Percentiles rank a stretch among this genome's conserved stretches.
Evolutionary conservation across 2,113 vertebrate species (phyloP).

Genomic region (Formicarius rufipectus): DNA sequence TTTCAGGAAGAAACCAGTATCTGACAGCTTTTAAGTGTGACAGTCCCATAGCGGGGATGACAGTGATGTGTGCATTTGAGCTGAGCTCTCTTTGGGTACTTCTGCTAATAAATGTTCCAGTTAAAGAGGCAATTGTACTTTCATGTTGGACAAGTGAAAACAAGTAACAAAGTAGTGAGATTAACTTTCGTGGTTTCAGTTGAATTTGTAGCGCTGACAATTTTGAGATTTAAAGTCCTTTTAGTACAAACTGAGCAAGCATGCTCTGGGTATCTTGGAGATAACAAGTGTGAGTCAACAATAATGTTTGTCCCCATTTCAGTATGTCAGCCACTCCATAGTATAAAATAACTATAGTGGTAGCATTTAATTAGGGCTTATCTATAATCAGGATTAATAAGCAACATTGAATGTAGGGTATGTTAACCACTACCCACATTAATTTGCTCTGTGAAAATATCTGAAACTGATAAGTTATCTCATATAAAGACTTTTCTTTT

Average conservation of each 20-base stretch:
- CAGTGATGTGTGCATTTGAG: rapidly evolving
- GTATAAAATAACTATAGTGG: background rate
- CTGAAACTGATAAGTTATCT: background rate
- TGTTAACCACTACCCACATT: background rate
- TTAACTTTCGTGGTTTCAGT: background rate
- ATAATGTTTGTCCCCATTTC: background rate
- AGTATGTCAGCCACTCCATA: background rate
- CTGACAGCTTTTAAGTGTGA: background rate
- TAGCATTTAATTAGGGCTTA: background rate
- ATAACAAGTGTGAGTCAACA: background rate
- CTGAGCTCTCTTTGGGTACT: background rate
- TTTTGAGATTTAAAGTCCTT: background rate
- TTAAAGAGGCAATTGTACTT: background rate
- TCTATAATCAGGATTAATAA: background rate
- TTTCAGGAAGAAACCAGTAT: background rate
- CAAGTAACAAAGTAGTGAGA: background rate
- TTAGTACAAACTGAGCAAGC: background rate
- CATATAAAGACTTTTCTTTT: background rate
- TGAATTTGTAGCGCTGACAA: background rate
- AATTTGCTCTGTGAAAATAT: background rate
- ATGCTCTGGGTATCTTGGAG: background rate
- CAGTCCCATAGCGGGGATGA: background rate
- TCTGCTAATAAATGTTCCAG: background rate
- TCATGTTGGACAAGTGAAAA: background rate
- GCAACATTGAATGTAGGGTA: background rate